Percentiles rank a stretch among this genome's conserved stretches.
Conservation (phyloP, 2,113 vertebrate genomes). For the Larimichthys polyactis region DNA sequence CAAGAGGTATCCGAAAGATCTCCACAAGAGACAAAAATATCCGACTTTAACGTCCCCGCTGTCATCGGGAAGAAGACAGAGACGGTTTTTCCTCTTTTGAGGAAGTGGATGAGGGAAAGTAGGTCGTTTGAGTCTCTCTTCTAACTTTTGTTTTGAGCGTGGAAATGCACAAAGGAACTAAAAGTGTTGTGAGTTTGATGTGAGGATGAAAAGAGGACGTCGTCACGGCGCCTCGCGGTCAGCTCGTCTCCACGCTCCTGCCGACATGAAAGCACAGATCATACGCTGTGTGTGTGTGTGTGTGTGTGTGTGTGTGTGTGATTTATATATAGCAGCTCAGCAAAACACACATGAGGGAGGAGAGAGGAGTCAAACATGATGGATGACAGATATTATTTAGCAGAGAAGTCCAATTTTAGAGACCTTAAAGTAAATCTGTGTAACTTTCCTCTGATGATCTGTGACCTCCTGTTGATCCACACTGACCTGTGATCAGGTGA, state of each 20-base stretch:
- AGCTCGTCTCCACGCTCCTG: constrained; percentile 39
- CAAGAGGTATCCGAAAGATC: constrained; percentile 50
- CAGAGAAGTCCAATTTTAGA: not conserved
- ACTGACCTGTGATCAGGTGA: too few species aligned
- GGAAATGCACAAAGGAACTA: constrained; percentile 18
- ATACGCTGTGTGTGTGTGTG: not conserved
- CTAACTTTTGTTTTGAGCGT: constrained; percentile 10
- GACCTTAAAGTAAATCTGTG: too few species aligned
- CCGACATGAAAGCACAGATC: constrained; percentile 55
- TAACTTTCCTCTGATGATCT: too few species aligned
- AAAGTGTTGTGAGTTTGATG: constrained; percentile 36
- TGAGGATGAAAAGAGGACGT: constrained; percentile 47
- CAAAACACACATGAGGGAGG: constrained; percentile 15
- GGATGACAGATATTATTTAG: constrained; percentile 49
- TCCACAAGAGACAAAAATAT: constrained; percentile 58
- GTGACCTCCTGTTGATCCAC: too few species aligned
- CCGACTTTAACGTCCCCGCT: constrained; percentile 37
- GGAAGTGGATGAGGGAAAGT: constrained; percentile 44
- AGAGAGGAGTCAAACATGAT: not conserved
- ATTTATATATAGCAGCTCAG: constrained; percentile 58
- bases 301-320: too few species aligned
- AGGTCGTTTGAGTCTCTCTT: constrained; percentile 37
- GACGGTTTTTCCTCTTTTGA: constrained; percentile 44
- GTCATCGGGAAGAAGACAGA: constrained; percentile 46
- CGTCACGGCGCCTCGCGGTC: constrained; percentile 55